These are phyloP conservation scores for Bhutanitis thaidina DNA, from an alignment of 2,888 invertebrate species.

Conservation along the genomic window DNA sequence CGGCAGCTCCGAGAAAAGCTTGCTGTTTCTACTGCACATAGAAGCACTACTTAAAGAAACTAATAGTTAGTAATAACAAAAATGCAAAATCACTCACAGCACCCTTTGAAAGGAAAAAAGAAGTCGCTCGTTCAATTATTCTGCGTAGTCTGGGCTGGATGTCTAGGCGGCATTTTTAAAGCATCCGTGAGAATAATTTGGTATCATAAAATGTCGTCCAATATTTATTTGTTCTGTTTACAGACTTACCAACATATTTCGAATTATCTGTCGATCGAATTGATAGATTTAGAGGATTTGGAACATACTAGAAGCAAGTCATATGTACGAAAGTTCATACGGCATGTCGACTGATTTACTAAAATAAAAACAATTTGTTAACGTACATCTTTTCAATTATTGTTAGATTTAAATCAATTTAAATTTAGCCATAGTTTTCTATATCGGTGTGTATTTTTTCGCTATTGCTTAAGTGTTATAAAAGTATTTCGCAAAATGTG, in stretches of 20 bases:
- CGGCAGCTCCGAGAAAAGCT: constrained; percentile 57
- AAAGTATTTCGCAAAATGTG: too few relatives aligned
- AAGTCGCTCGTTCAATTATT: constrained; percentile 41
- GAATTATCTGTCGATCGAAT: constrained; percentile 37
- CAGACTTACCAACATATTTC: constrained; percentile 44
- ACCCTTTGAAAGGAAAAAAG: constrained; percentile 27
- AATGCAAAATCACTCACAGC: constrained; percentile 33
- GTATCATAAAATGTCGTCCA: constrained; percentile 49
- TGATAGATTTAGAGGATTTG: constrained; percentile 23
- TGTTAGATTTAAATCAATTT: background rate
- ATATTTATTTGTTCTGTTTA: constrained; percentile 50
- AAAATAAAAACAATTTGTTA: background rate
- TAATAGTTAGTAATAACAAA: background rate
- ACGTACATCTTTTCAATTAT: background rate
- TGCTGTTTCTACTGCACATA: constrained; percentile 61
- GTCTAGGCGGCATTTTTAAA: constrained; percentile 42
- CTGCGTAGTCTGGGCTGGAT: constrained; percentile 43
- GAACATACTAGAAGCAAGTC: background rate
- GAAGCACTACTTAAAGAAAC: constrained; percentile 1
- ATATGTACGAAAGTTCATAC: background rate
- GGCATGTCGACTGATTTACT: background rate
- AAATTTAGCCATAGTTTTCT: background rate
- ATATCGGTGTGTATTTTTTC: too few relatives aligned
- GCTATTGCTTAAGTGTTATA: too few relatives aligned
- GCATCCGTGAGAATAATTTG: constrained; percentile 40